Conservation (phyloP, 2,113 vertebrate species). For the Clarias magur region DNA sequence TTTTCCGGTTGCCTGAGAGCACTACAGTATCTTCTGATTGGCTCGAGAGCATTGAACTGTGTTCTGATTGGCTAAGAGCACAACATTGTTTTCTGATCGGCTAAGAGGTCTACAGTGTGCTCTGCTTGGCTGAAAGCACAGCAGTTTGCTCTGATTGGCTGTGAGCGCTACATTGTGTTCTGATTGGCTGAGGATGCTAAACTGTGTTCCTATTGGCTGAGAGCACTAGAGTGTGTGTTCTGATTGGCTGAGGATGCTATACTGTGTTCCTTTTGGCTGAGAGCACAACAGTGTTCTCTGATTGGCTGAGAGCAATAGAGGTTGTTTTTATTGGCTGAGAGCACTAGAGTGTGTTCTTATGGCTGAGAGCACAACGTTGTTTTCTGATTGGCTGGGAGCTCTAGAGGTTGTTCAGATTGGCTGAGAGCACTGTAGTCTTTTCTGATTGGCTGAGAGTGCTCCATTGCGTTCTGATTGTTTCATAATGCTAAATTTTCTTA, state of each 20-base stretch:
- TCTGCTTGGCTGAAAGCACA: neutral
- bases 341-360: neutral
- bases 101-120: neutral
- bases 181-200: neutral
- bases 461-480: neutral
- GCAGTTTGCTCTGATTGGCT: neutral
- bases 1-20: neutral
- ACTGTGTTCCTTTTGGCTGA: too few relatives aligned
- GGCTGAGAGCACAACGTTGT: neutral
- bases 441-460: neutral
- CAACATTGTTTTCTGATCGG: neutral
- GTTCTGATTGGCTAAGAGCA: neutral
- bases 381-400: neutral
- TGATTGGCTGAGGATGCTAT: neutral
- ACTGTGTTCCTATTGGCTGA: too few relatives aligned
- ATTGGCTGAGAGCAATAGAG: neutral
- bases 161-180: neutral
- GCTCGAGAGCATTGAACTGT: neutral
- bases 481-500: neutral
- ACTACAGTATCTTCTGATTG: neutral
- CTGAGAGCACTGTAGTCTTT: neutral
- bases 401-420: neutral
- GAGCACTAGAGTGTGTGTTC: neutral
- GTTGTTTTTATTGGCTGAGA: too few relatives aligned
- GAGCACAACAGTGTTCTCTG: neutral